Conservation (phyloP, 2,797 vertebrate genomes). For the Intellagama lesueurii region DNA sequence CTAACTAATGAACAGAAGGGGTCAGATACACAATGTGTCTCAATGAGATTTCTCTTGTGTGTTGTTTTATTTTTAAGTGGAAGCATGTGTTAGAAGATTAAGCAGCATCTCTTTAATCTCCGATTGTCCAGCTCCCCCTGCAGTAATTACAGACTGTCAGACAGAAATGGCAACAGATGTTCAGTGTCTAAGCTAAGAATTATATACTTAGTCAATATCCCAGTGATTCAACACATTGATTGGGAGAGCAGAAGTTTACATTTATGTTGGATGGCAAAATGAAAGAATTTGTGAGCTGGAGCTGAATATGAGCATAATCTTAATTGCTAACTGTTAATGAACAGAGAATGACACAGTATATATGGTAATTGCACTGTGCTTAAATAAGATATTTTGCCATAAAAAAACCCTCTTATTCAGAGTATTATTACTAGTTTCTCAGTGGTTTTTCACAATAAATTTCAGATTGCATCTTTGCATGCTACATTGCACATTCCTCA, state of each 20-base stretch:
- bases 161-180: conserved; percentile 86
- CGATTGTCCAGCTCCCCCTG: conserved; percentile 81
- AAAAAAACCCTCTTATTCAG: conserved; percentile 13
- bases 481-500: conserved; percentile 46
- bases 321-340: conserved; percentile 43
- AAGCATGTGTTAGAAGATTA: conserved; percentile 84
- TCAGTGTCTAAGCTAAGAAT: conserved; percentile 82
- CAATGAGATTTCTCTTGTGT: conserved; percentile 52
- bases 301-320: conserved; percentile 44
- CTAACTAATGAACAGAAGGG: conserved; percentile 36
- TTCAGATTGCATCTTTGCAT: conserved; percentile 37
- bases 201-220: conserved; percentile 81
- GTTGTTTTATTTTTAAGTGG: conserved; percentile 67
- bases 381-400: conserved; percentile 45
- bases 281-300: conserved; percentile 52
- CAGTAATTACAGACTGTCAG: conserved; percentile 82
- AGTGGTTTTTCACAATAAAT: conserved; percentile 51
- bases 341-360: conserved; percentile 8
- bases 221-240: conserved; percentile 71
- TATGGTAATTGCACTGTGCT: conserved; percentile 11
- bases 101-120: conserved; percentile 81
- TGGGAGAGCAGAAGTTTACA: conserved; percentile 54
- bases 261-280: conserved; percentile 53
- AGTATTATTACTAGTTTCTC: conserved; percentile 11
- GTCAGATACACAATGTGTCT: conserved; percentile 39